A percentile compares a stretch with the other conserved stretches of the same genome.
These are phyloP conservation scores for Bufo gargarizans DNA, from an alignment of 2,113 vertebrate species.

Conservation along the genomic window DNA sequence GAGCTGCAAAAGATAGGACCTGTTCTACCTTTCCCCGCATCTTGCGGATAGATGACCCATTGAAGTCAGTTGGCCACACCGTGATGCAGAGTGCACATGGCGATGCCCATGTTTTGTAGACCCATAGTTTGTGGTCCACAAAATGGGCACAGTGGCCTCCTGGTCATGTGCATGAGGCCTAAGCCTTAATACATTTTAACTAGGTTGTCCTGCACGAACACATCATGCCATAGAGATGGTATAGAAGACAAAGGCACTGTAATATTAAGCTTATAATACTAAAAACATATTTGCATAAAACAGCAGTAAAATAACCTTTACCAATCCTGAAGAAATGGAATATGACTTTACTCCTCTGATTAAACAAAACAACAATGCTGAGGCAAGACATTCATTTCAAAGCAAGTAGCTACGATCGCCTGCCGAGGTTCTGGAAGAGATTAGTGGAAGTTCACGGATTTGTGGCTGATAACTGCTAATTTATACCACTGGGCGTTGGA, in stretches of 20 bases:
- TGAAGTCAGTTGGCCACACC: too few species aligned
- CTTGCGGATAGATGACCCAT: too few species aligned
- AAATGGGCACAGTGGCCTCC: too few species aligned
- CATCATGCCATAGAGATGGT: not conserved
- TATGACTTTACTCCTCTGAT: not conserved
- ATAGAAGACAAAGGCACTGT: not conserved
- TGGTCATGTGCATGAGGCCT: too few species aligned
- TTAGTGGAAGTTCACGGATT: constrained; percentile 29
- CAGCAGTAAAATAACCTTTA: not conserved
- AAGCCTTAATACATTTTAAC: too few species aligned
- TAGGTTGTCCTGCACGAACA: too few species aligned
- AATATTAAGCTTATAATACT: not conserved
- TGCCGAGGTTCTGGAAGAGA: constrained; percentile 25
- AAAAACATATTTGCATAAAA: not conserved
- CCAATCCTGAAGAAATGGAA: not conserved
- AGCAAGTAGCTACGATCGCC: not conserved
- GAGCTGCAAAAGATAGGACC: too few species aligned
- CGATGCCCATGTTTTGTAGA: too few species aligned
- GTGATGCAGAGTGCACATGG: too few species aligned
- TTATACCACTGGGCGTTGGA: constrained; percentile 23
- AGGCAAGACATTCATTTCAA: not conserved
- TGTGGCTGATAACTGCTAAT: constrained; percentile 30
- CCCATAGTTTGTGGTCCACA: too few species aligned
- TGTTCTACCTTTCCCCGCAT: too few species aligned
- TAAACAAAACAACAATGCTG: not conserved